Percentiles rank a stretch among this genome's conserved stretches.
These are phyloP conservation scores for Boulengeromyrus knoepffleri DNA, from an alignment of 2,113 vertebrate genomes.

Conservation along the genomic window DNA sequence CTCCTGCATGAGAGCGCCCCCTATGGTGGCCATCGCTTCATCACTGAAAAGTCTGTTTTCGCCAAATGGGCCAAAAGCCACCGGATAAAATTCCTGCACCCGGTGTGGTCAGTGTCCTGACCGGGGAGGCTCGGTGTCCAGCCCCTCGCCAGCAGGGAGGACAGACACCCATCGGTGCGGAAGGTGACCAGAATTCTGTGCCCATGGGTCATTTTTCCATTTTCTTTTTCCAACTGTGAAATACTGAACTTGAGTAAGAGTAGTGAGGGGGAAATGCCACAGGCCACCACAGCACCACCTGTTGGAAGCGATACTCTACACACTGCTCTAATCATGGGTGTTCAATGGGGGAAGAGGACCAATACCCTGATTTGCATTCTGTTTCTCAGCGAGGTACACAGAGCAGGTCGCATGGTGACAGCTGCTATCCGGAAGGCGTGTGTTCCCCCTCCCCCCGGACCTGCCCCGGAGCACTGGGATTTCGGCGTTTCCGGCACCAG, in stretches of 20 bases:
- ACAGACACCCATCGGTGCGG: not conserved
- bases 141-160: not conserved
- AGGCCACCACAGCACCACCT: not conserved
- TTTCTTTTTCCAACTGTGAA: slow-evolving; percentile 5
- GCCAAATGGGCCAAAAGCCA: slow-evolving; percentile 89
- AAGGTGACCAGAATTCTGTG: not conserved
- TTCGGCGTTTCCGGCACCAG: not conserved
- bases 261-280: not conserved
- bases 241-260: not conserved
- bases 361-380: not conserved
- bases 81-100: slow-evolving; percentile 86
- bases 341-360: not conserved
- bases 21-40: slow-evolving; percentile 91
- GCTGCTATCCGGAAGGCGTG: not conserved
- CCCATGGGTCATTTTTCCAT: not conserved
- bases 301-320: not conserved
- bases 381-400: not conserved
- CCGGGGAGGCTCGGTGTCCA: slow-evolving; percentile 21
- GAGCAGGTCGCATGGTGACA: not conserved
- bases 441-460: not conserved
- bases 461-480: not conserved
- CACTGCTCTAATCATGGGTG: not conserved
- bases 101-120: slow-evolving; percentile 85
- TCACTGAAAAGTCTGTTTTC: slow-evolving; percentile 93
- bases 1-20: slow-evolving; percentile 88